phyloP scores from a whole-genome alignment of 2,888 invertebrate genomes.

The Bhutanitis thaidina region DNA sequence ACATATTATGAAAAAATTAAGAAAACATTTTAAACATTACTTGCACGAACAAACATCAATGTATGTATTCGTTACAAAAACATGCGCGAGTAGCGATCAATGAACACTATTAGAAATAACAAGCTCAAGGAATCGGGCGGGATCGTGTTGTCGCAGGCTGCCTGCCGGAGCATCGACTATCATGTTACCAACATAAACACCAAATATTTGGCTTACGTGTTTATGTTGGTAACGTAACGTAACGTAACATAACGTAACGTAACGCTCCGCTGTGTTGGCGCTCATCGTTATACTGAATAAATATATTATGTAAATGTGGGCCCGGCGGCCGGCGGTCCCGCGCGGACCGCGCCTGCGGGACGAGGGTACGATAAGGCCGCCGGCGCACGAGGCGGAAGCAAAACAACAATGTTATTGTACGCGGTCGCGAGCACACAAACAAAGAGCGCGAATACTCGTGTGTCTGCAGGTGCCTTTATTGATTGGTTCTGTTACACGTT shows the following conservation, averaged over 20 bases:
- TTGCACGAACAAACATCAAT: too few species aligned
- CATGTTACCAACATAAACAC: not conserved
- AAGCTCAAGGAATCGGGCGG: not conserved
- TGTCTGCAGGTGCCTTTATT: too few species aligned
- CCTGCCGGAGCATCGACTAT: not conserved
- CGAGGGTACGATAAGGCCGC: not conserved
- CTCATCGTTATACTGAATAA: constrained; percentile 18
- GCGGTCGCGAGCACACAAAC: not conserved
- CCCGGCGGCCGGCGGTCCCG: not conserved
- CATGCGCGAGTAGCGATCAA: not conserved
- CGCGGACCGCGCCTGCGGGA: not conserved
- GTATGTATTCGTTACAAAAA: not conserved
- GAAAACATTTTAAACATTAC: too few species aligned
- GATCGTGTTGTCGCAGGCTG: not conserved
- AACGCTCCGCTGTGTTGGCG: not conserved
- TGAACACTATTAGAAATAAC: not conserved
- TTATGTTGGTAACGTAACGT: constrained; percentile 9
- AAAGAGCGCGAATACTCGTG: not conserved
- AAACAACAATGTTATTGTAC: not conserved
- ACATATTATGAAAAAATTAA: too few species aligned
- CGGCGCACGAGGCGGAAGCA: not conserved
- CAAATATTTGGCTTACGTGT: not conserved
- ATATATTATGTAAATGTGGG: not conserved
- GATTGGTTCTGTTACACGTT: too few species aligned
- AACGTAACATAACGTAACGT: not conserved